Conservation (phyloP, 1,140 invertebrate genomes). For the Nautilus pompilius region DNA sequence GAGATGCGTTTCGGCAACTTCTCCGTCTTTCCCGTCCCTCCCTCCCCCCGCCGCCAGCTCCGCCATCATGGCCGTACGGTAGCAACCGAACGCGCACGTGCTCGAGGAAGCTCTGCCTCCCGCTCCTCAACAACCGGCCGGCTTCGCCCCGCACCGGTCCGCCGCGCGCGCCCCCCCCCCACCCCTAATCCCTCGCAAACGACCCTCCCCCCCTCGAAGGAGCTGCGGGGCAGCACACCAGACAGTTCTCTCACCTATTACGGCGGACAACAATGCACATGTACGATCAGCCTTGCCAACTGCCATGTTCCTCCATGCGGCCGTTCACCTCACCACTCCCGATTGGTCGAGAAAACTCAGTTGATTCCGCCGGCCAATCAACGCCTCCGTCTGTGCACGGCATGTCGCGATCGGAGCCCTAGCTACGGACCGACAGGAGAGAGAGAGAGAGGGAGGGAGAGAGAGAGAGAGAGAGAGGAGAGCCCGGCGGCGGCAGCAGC, state of each 20-base stretch:
- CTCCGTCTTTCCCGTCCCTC: background rate
- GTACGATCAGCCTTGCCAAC: constrained; percentile 1
- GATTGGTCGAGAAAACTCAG: constrained; percentile 32
- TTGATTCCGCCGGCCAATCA: constrained; percentile 32
- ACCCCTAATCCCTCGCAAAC: too few species aligned
- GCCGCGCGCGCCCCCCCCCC: too few species aligned
- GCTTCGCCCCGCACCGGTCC: too few species aligned
- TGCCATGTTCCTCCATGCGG: constrained; percentile 4
- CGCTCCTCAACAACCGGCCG: too few species aligned
- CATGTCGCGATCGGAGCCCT: constrained; percentile 1
- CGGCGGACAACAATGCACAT: too few species aligned
- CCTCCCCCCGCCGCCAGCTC: background rate
- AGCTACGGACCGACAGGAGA: background rate
- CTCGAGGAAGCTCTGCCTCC: too few species aligned
- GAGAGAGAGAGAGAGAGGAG: background rate
- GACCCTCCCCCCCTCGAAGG: too few species aligned
- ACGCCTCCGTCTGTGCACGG: constrained; percentile 7
- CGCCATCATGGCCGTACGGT: background rate
- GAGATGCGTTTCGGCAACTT: too few species aligned
- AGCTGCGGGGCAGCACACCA: too few species aligned
- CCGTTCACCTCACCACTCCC: too few species aligned
- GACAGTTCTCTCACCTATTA: too few species aligned
- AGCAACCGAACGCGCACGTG: background rate
- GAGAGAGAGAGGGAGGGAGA: background rate
- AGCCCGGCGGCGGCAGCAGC: background rate